phyloP scores from a whole-genome alignment of 2,113 vertebrate genomes.

The Riparia riparia region DNA sequence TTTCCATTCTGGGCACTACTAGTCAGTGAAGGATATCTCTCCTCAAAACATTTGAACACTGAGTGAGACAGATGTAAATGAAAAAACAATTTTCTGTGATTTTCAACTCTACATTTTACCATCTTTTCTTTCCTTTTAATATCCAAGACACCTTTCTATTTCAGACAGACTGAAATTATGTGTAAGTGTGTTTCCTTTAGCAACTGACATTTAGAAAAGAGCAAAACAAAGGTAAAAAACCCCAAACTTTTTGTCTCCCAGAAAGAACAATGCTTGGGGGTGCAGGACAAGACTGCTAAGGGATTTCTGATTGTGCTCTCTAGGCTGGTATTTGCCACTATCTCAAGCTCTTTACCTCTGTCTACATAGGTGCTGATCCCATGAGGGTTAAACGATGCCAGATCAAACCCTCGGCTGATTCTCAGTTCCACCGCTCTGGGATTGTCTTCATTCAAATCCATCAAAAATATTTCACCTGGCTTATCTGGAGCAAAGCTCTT shows the following conservation, averaged over 20 bases:
- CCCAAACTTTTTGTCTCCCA: neutral
- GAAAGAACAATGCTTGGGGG: neutral
- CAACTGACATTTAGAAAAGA: neutral
- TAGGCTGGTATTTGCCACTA: neutral
- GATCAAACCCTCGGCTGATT: conserved; percentile 87
- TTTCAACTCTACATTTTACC: neutral
- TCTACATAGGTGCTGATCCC: conserved; percentile 87
- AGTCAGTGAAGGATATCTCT: rapidly evolving
- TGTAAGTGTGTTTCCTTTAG: neutral
- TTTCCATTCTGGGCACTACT: neutral
- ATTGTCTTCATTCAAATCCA: conserved; percentile 81
- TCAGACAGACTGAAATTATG: neutral
- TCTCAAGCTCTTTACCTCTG: conserved; percentile 71
- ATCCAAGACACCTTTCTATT: neutral
- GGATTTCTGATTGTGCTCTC: neutral
- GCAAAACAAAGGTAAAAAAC: neutral
- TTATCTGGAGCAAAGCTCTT: conserved; percentile 70
- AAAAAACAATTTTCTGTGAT: neutral
- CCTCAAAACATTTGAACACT: neutral
- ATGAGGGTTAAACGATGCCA: conserved; percentile 89
- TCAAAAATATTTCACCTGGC: conserved; percentile 82
- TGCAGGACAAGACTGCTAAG: neutral
- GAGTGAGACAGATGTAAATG: neutral
- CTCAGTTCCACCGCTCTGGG: conserved; percentile 78
- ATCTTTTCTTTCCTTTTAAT: neutral